Evolutionary conservation across 2,797 vertebrate genomes (phyloP), one percentile per base, ranked within the genome.

Genomic region (Potorous gilbertii): DNA sequence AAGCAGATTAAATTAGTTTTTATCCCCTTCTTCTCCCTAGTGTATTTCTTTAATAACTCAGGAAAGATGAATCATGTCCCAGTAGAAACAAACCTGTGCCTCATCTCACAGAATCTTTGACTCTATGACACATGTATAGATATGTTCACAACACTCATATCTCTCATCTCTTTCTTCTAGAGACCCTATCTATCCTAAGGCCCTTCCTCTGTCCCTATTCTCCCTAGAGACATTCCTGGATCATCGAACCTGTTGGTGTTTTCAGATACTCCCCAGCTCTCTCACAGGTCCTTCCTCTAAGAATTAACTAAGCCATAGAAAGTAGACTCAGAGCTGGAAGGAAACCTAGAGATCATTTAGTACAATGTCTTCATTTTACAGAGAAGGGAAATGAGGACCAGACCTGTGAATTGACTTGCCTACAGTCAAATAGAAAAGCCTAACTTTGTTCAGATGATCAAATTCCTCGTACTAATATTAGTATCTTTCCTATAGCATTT

Each of bases 201-300:
- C 16, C 29, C 31, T 91, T 94, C 81, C 5, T 55, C 31, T 56
- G 28, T 56, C 81, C 40, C 57, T 91, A 13, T 50, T 95, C 74
- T 56, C 5, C 56, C 81, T n/a, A 92, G 29, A 34, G 91, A 90
- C 57, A 9, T 74, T 90, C 54, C 55, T 2, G 28, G 13, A 0
- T 56, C 9, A 4, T 57, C 5, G 4, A 11, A 27, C 90, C 90
- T 31, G 16, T 74, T 50, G 8, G 46, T n/a, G 4, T 74, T 93
- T 89, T 31, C 56, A 66, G 92, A 81, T 50, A 1, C 14, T 90
- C 40, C 57, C 50, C 50, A 92, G 54, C 54, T 3, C 9, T 31
- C 28, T 94, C 93, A 55, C 24, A 56, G 40, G 55, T 94, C 94
- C 92, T 95, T 87, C 74, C 74, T 87, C 10, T 46, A 6, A 87